Percentiles rank a stretch among this genome's conserved stretches.
phyloP scores from a whole-genome alignment of 2,797 vertebrate species.

The Myotis myotis region DNA sequence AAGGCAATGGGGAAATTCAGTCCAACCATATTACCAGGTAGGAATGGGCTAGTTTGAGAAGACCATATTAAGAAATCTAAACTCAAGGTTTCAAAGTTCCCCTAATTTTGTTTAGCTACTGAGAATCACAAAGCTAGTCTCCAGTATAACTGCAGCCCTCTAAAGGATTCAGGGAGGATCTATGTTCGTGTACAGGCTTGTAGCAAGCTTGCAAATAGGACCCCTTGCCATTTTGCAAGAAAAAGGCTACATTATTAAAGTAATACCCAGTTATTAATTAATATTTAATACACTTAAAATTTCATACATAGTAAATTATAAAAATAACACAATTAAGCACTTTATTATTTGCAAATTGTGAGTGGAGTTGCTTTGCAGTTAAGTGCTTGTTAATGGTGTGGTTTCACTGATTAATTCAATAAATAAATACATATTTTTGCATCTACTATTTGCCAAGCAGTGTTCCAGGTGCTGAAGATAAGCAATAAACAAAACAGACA shows the following conservation, averaged over 20 bases:
- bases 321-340: slow-evolving; percentile 9
- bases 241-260: background rate
- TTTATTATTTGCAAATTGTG: background rate
- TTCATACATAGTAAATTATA: background rate
- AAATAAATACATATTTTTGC: background rate
- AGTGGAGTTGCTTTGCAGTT: background rate
- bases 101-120: background rate
- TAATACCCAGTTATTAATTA: background rate
- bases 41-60: background rate
- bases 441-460: slow-evolving; percentile 3
- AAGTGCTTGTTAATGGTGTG: background rate
- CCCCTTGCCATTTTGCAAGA: background rate
- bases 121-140: background rate
- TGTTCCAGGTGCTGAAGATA: background rate
- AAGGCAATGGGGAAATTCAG: background rate
- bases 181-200: background rate
- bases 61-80: background rate
- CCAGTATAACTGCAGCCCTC: background rate
- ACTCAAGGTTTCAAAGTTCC: slow-evolving; percentile 1
- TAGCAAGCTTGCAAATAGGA: background rate
- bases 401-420: background rate
- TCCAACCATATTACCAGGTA: background rate
- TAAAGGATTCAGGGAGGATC: background rate
- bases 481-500: background rate
- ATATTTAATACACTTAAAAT: slow-evolving; percentile 19